A percentile compares a stretch with the other conserved stretches of the same genome.
Conservation (phyloP, 2,888 invertebrate genomes). For the Agonopterix alstromeriana region DNA sequence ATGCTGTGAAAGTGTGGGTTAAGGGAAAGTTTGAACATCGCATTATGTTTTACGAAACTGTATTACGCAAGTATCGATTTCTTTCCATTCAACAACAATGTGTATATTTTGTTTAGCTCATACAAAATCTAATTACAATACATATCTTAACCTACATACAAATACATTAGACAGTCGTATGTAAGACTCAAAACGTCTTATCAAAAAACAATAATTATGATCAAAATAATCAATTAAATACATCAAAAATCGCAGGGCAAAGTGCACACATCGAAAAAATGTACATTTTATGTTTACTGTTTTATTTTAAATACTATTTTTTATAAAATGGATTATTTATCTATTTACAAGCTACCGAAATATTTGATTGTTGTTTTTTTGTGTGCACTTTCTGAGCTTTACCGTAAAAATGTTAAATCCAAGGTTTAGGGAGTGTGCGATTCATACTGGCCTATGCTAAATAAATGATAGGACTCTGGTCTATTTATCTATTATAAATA, state of each 20-base stretch:
- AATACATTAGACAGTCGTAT: slow-evolving; percentile 51
- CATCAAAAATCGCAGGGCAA: slow-evolving; percentile 40
- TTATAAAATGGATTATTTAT: background rate
- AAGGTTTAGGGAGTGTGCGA: no score
- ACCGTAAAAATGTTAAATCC: no score
- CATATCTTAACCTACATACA: slow-evolving; percentile 38
- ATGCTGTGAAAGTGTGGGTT: no score
- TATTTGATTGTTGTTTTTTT: no score
- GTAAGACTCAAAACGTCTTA: slow-evolving; percentile 2
- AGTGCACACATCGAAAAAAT: slow-evolving; percentile 26
- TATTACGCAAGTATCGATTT: background rate
- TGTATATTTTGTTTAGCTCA: slow-evolving; percentile 66
- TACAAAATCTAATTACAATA: slow-evolving; percentile 68
- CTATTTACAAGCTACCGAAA: background rate
- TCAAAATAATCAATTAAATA: slow-evolving; percentile 27
- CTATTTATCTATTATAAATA: no score
- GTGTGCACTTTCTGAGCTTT: no score
- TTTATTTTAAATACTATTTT: background rate
- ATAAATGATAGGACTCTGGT: no score
- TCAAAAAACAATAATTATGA: background rate
- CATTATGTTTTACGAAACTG: background rate
- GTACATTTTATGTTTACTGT: background rate
- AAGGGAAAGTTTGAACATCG: background rate
- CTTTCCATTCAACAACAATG: slow-evolving; percentile 27
- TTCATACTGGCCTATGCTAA: no score